Evolutionary conservation across 2,797 vertebrate species (phyloP), one percentile per base, ranked within the genome.

Genomic region (Gallinago nigripennis): DNA sequence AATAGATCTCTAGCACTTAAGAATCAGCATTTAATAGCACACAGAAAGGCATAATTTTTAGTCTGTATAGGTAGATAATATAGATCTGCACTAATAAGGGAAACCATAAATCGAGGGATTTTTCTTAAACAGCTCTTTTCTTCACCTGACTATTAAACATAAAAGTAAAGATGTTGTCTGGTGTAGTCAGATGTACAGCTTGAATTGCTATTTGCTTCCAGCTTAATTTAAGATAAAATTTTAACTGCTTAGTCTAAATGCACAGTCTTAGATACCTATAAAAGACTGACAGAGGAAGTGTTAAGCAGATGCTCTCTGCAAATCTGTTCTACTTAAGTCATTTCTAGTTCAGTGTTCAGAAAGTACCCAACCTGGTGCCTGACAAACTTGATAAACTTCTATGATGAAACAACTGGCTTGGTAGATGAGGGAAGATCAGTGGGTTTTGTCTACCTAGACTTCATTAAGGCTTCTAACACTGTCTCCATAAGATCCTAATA

Each of bases 121-220:
- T 93, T 94, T 95, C 56, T 90, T 95, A 82, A 96, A 90, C 51
- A 90, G 70, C 28, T 66, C 82, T 92, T 94, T 94, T 96, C 83
- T 92, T 78, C 41, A 18, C 27, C 53, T 78, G 31, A 82, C 93
- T 35, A 3, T 86, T 92, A 86, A 92, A 68, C 53, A 86, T 93
- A 71, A 94, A 89, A 92, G 70, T 68, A 84, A 93, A 92, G 78
- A 85, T 82, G 57, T 54, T 96, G 60, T 65, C 60, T 93, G 45
- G 27, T 82, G 33, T 68, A 93, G 75, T 88, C 79, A 88, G 70
- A 69, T 65, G 61, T 60, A 53, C 3, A 3, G 82, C 64, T 63
- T 77, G 64, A 95, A 86, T 57, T 90, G 77, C 33, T 95, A n/a
- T 79, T 94, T 95, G 48, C 93, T 94, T 82, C 91, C 68, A 92